These are phyloP conservation scores for Laticauda laticaudata DNA, from an alignment of 2,113 vertebrate genomes.

Conservation along the genomic window DNA sequence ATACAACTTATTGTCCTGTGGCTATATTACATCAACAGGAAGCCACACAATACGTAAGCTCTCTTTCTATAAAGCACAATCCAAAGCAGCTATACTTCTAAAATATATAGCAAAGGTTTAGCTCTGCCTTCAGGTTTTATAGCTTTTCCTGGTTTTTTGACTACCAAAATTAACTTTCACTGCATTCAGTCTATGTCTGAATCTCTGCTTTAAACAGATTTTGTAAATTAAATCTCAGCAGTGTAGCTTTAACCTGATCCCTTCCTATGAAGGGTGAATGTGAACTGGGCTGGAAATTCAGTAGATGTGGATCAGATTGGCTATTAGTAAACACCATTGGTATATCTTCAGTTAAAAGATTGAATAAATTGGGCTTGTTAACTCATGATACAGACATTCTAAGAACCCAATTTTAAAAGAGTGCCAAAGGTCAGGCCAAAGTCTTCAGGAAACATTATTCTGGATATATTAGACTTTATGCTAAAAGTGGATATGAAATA, in stretches of 20 bases:
- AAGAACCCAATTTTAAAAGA: slow-evolving; percentile 17
- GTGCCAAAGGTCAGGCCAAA: slow-evolving; percentile 22
- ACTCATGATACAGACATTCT: slow-evolving; percentile 48
- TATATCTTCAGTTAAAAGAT: slow-evolving; percentile 46
- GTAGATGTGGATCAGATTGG: slow-evolving; percentile 61
- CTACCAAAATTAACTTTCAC: slow-evolving; percentile 35
- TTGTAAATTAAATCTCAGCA: slow-evolving; percentile 59
- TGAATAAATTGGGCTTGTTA: slow-evolving; percentile 54
- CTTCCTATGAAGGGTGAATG: slow-evolving; percentile 49
- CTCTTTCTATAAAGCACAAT: slow-evolving; percentile 37
- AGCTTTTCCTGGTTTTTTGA: slow-evolving; percentile 38
- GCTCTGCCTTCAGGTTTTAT: slow-evolving; percentile 36
- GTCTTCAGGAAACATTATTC: slow-evolving; percentile 32
- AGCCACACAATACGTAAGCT: slow-evolving; percentile 33
- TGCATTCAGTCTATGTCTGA: slow-evolving; percentile 17
- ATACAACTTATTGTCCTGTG: slow-evolving; percentile 23
- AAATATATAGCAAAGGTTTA: slow-evolving; percentile 31
- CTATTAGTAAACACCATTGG: slow-evolving; percentile 14
- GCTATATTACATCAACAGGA: slow-evolving; percentile 24
- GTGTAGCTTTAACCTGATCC: slow-evolving; percentile 64
- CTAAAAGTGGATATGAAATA: background rate
- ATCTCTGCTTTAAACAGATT: slow-evolving; percentile 49
- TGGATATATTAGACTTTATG: background rate
- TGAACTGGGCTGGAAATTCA: slow-evolving; percentile 52
- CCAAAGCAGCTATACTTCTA: slow-evolving; percentile 27